Percentiles rank a stretch among this genome's conserved stretches.
phyloP scores from a whole-genome alignment of 2,797 vertebrate genomes.

The Artibeus jamaicensis region DNA sequence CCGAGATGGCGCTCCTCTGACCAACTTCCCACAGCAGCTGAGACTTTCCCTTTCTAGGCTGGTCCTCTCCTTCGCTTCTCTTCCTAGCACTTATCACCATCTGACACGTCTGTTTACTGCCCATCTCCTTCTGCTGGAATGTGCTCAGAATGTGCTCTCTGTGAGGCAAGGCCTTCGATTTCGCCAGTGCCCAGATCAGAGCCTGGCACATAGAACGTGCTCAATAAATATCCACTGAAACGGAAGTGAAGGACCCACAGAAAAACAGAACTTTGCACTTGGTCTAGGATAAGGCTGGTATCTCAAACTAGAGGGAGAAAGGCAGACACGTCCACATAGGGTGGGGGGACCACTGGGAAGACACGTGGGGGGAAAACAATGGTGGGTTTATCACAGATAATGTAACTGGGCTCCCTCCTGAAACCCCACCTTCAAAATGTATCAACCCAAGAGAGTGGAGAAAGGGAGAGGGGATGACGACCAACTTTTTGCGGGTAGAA shows the following conservation, averaged over 20 bases:
- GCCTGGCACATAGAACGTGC: not conserved
- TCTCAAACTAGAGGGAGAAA: not conserved
- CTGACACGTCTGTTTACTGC: not conserved
- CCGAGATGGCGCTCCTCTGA: not conserved
- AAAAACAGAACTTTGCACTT: not conserved
- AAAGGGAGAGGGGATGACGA: not conserved
- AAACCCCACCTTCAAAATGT: conserved; percentile 13
- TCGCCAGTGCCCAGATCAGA: not conserved
- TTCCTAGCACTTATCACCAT: not conserved
- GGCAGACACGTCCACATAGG: not conserved
- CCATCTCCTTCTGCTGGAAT: not conserved
- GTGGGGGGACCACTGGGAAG: not conserved
- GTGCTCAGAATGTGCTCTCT: too few species aligned
- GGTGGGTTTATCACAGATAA: not conserved
- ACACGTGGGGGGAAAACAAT: not conserved
- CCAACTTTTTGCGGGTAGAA: not conserved
- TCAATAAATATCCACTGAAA: not conserved
- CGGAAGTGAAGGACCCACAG: not conserved
- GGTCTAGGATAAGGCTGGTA: not conserved
- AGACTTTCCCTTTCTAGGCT: too few species aligned
- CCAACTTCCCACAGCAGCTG: not conserved
- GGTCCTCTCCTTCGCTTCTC: not conserved
- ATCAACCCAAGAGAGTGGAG: not conserved
- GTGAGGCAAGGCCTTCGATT: not conserved
- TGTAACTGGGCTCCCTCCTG: not conserved